Evolutionary conservation across 2,888 invertebrate species (phyloP).

Genomic region (Tetramorium bicarinatum): DNA sequence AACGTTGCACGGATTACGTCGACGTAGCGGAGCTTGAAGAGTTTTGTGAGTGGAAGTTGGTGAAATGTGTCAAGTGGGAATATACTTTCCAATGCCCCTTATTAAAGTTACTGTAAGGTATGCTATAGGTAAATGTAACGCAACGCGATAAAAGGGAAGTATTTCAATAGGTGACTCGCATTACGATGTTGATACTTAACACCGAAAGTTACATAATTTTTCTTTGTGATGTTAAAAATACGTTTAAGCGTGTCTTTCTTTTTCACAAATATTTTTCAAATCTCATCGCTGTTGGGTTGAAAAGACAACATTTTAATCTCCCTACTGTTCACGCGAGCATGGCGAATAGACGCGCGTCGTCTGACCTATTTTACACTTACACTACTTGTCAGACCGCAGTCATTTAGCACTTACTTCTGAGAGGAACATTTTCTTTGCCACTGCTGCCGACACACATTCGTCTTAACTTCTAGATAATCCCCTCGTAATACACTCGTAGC

Average conservation of each 20-base stretch:
- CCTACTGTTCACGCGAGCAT: slow-evolving; percentile 17
- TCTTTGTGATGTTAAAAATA: too few species aligned
- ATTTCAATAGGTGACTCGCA: neutral
- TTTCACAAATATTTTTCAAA: slow-evolving; percentile 7
- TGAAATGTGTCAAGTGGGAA: slow-evolving; percentile 8
- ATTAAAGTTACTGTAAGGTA: slow-evolving; percentile 21
- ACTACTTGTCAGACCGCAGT: slow-evolving; percentile 39
- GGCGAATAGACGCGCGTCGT: neutral
- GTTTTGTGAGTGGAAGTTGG: neutral
- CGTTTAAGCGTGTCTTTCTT: neutral
- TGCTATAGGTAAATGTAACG: neutral
- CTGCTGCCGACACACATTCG: neutral
- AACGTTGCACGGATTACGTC: slow-evolving; percentile 3
- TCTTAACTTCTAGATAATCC: slow-evolving; percentile 37
- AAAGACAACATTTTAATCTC: slow-evolving; percentile 37
- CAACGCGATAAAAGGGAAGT: neutral
- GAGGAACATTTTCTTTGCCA: neutral
- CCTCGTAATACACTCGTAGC: neutral
- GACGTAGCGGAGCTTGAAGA: neutral
- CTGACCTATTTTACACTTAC: slow-evolving; percentile 42
- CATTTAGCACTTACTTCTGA: slow-evolving; percentile 7
- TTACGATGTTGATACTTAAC: neutral
- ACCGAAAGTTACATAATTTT: neutral
- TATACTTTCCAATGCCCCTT: neutral
- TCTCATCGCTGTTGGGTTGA: neutral